These are phyloP conservation scores for Hippasteria phrygiana DNA, from an alignment of 53 echinoderm and acorn worm species.

Conservation along the genomic window DNA sequence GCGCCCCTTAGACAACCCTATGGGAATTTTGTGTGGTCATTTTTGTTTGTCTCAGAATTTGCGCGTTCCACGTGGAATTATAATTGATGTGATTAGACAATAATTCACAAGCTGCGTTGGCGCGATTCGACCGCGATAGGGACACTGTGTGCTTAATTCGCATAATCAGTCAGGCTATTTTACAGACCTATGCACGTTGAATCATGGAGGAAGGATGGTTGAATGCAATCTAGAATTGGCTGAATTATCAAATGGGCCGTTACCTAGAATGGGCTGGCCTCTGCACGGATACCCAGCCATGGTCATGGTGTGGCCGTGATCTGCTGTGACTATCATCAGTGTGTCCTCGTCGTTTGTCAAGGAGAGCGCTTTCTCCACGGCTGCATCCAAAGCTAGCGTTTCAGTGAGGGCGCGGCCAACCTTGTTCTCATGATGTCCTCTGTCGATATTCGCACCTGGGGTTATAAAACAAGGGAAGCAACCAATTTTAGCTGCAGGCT, in stretches of 20 bases:
- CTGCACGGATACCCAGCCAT: slow-evolving; percentile 82
- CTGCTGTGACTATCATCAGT: slow-evolving; percentile 85
- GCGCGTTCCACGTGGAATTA: too few species aligned
- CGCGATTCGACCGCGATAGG: too few species aligned
- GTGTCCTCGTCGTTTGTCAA: slow-evolving; percentile 75
- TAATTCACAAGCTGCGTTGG: too few species aligned
- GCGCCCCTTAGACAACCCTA: too few species aligned
- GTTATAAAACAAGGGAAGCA: not conserved
- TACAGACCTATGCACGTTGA: not conserved
- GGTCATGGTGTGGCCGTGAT: slow-evolving; percentile 83
- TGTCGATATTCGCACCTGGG: slow-evolving; percentile 69
- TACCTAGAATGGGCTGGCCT: slow-evolving; percentile 92
- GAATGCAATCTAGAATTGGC: too few species aligned
- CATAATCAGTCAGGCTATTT: too few species aligned
- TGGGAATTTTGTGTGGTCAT: too few species aligned
- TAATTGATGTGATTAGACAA: too few species aligned
- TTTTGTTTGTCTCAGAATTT: too few species aligned
- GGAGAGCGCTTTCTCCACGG: slow-evolving; percentile 67
- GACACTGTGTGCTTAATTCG: too few species aligned
- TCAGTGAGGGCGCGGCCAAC: slow-evolving; percentile 70
- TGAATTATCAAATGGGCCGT: not conserved
- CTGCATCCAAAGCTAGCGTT: slow-evolving; percentile 79
- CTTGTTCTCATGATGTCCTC: slow-evolving; percentile 72
- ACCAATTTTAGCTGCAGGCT: too few species aligned
- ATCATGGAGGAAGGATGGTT: too few species aligned